Evolutionary conservation across 92 coral and sea anemone species (phyloP).

Genomic region (Siderastrea siderea): DNA sequence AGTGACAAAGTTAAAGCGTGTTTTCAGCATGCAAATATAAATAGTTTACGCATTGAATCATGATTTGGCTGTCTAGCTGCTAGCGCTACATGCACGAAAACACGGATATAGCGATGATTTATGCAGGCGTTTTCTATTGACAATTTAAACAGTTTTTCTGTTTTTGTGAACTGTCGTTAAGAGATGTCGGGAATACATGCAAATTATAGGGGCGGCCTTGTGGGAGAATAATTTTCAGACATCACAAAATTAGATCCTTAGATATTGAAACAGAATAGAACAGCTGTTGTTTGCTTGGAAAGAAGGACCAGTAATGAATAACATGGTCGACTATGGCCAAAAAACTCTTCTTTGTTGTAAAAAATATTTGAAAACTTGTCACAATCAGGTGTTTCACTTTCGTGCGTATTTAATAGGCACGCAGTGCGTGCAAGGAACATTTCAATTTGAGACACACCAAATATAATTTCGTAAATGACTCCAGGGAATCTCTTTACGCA

Average conservation of each 20-base stretch:
- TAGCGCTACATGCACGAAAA: conserved; percentile 9
- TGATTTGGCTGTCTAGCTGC: background rate
- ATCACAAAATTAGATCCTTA: conserved; percentile 48
- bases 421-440: background rate
- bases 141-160: conserved; percentile 44
- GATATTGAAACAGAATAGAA: conserved; percentile 34
- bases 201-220: conserved; percentile 38
- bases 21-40: conserved; percentile 8
- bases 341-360: background rate
- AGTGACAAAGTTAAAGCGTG: background rate
- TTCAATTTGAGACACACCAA: background rate
- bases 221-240: conserved; percentile 43
- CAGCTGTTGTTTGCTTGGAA: background rate
- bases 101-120: conserved; percentile 10
- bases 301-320: background rate
- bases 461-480: background rate
- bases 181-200: conserved; percentile 48
- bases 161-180: conserved; percentile 26
- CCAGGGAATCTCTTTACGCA: background rate
- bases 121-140: conserved; percentile 35
- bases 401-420: background rate
- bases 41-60: conserved; percentile 1
- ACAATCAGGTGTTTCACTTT: background rate
- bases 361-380: background rate
- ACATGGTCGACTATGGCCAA: background rate